Evolutionary conservation across 1,140 invertebrate species (phyloP).

Genomic region (Drosophila sproati): DNA sequence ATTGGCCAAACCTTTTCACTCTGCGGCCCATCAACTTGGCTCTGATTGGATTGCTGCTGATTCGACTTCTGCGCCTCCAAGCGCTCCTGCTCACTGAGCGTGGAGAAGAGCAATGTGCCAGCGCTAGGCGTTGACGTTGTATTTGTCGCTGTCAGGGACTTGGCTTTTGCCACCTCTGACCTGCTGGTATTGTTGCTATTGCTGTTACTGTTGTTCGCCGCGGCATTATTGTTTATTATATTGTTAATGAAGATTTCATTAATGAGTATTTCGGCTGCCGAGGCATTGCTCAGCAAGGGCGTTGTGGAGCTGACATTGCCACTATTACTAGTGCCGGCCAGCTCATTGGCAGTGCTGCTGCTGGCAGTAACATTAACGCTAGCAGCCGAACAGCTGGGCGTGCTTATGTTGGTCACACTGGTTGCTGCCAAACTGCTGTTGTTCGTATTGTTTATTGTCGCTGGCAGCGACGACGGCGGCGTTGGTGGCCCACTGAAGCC

Average conservation of each 20-base stretch:
- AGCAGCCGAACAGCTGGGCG: slow-evolving; percentile 53
- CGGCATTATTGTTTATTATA: slow-evolving; percentile 80
- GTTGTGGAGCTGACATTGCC: slow-evolving; percentile 23
- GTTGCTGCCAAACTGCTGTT: slow-evolving; percentile 36
- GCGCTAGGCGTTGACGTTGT: slow-evolving; percentile 83
- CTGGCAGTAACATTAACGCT: slow-evolving; percentile 32
- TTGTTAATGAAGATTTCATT: slow-evolving; percentile 84
- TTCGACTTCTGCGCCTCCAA: slow-evolving; percentile 81
- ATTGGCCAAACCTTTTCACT: slow-evolving; percentile 72
- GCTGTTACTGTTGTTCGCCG: slow-evolving; percentile 36
- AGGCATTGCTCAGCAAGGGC: slow-evolving; percentile 67
- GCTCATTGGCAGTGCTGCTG: slow-evolving; percentile 26
- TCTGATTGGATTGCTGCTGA: slow-evolving; percentile 65
- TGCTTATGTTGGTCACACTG: slow-evolving; percentile 68
- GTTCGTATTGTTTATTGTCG: slow-evolving; percentile 57
- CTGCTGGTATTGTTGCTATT: slow-evolving; percentile 11
- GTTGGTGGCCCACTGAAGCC: slow-evolving; percentile 65
- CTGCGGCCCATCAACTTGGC: slow-evolving; percentile 65
- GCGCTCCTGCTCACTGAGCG: slow-evolving; percentile 86
- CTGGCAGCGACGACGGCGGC: slow-evolving; percentile 63
- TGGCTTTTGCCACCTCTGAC: slow-evolving; percentile 24
- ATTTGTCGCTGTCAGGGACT: slow-evolving; percentile 70
- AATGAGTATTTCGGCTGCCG: slow-evolving; percentile 82
- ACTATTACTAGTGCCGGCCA: slow-evolving; percentile 2
- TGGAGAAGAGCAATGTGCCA: slow-evolving; percentile 86